Evolutionary conservation across 1,140 invertebrate species (phyloP), one percentile per base, ranked within the genome.

Genomic region (Oncopodura yosiiana): DNA sequence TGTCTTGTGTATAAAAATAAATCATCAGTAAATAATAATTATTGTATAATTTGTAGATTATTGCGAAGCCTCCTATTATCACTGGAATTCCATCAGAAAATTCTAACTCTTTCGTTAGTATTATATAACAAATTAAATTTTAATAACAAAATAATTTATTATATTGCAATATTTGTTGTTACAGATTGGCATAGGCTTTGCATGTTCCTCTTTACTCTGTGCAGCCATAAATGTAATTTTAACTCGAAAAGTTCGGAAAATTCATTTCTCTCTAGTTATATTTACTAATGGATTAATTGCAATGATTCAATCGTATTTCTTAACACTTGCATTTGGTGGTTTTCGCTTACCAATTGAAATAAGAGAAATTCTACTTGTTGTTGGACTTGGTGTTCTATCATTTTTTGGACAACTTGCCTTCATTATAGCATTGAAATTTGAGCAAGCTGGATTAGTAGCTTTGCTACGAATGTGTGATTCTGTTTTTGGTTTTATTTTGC

Each of bases 331-430:
- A 4, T 24, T 14, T 4, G 34, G n/a, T n/a, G n/a, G n/a, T n/a
- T n/a, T n/a, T n/a, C n/a, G n/a, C n/a, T 6, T 56, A 14, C 45
- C 38, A 21, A 30, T 34, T 39, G 24, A 5, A 18, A 87, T 87
- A 2, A 88, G 91, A 69, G 89, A 91, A 49, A 72, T 89, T 21
- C 68, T 91, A 6, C 90, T 87, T 2, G 37, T 38, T 41, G 38
- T 38, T 8, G 41, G 23, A 12, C 24, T 58, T 11, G 48, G 26
- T 16, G 26, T 37, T 23, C 11, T 58, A 5, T 34, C 39, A 4
- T 42, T 43, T 24, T 21, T 32, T 8, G 49, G 23, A 21, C 49
- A 51, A 34, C 9, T 26, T 2, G 29, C 49, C 8, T 30, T 58
- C 14, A 27, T 58, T 14, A 6, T 58, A 3, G 56, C 56, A 3